Conservation (phyloP, 2,888 invertebrate species). For the Drosophila dives region DNA sequence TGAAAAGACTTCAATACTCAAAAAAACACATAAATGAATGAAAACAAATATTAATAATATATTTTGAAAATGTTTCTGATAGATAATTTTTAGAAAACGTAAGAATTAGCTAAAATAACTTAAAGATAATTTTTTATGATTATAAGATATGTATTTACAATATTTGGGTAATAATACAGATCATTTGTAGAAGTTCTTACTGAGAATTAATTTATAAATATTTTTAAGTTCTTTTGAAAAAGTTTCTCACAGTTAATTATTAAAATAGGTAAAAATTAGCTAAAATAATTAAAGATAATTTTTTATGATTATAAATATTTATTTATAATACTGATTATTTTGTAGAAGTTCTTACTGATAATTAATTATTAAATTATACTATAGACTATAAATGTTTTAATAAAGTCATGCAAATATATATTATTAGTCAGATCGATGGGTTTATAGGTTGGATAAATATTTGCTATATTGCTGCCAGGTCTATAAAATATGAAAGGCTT, state of each 20-base stretch:
- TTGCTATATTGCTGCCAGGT: not conserved
- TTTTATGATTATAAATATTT: not conserved
- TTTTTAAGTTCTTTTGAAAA: too few species aligned
- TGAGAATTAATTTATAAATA: not conserved
- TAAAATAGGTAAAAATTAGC: too few species aligned
- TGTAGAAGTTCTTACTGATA: not conserved
- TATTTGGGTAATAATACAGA: not conserved
- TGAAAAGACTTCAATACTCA: slow-evolving; percentile 22
- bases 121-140: not conserved
- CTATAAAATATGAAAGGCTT: not conserved
- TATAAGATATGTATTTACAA: not conserved
- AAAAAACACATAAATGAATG: slow-evolving; percentile 29
- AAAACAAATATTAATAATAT: slow-evolving; percentile 6
- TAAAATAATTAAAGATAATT: too few species aligned
- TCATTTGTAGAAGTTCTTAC: not conserved
- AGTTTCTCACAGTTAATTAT: too few species aligned
- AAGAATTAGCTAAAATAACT: not conserved
- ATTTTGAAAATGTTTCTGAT: not conserved
- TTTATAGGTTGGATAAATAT: not conserved
- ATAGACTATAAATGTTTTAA: not conserved
- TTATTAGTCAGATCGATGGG: not conserved
- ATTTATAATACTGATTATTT: not conserved
- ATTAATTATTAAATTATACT: not conserved
- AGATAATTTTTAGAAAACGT: not conserved
- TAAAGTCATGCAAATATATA: not conserved